Evolutionary conservation across 2,888 invertebrate genomes (phyloP).

Genomic region (Zhengitettix transpicula): DNA sequence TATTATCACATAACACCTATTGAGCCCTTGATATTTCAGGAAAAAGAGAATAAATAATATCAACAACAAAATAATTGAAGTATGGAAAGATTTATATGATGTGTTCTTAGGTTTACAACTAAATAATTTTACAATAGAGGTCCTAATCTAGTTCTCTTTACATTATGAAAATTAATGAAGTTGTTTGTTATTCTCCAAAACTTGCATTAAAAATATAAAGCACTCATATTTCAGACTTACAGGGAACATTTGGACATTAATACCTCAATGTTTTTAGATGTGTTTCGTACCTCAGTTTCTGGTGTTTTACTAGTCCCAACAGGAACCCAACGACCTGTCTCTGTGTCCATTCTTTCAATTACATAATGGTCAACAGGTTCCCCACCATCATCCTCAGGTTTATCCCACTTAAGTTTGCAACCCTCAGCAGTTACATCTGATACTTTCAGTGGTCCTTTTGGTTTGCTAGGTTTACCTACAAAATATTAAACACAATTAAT

Average conservation of each 20-base stretch:
- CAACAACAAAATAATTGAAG: no score
- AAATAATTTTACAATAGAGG: no score
- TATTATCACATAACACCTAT: no score
- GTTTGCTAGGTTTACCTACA: constrained; percentile 63
- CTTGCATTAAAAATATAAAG: no score
- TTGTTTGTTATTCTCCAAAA: no score
- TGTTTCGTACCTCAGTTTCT: constrained; percentile 55
- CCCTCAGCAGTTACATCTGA: constrained; percentile 83
- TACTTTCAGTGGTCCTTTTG: constrained; percentile 85
- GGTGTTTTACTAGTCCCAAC: constrained; percentile 67
- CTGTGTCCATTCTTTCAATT: constrained; percentile 90
- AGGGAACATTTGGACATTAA: background rate
- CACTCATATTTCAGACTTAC: no score
- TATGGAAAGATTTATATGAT: no score
- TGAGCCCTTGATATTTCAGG: no score
- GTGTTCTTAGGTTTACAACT: no score
- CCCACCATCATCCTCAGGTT: constrained; percentile 93
- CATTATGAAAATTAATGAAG: no score
- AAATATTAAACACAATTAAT: background rate
- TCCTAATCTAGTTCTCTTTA: no score
- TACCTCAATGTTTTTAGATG: background rate
- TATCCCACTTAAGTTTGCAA: constrained; percentile 88
- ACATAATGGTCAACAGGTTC: constrained; percentile 86
- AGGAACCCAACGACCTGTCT: constrained; percentile 84
- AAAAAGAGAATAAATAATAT: no score